phyloP scores from a whole-genome alignment of 2,113 vertebrate species.

The Rissa tridactyla region DNA sequence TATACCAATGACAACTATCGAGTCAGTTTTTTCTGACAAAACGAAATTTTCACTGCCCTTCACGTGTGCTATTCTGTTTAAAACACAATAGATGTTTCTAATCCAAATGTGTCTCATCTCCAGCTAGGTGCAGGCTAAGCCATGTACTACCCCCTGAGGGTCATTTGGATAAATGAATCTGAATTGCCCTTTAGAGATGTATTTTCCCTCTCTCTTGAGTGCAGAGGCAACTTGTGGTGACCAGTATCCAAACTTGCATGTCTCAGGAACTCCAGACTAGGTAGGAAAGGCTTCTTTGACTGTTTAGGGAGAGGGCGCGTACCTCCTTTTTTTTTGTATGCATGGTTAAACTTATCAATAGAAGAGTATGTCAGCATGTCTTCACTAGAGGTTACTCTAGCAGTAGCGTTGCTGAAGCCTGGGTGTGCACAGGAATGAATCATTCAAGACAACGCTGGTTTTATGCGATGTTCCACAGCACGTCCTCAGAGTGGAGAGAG shows the following conservation, averaged over 20 bases:
- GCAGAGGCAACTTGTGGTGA: background rate
- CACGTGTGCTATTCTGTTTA: background rate
- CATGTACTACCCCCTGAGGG: background rate
- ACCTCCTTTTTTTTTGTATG: background rate
- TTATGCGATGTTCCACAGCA: conserved; percentile 28
- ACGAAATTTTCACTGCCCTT: background rate
- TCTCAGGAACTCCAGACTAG: background rate
- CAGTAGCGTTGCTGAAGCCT: conserved; percentile 25
- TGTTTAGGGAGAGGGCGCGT: background rate
- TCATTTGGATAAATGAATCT: background rate
- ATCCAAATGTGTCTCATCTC: background rate
- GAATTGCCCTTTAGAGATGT: background rate
- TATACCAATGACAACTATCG: background rate
- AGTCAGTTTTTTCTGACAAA: background rate
- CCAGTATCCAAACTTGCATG: background rate
- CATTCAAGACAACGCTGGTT: conserved; percentile 29
- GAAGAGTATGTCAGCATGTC: background rate
- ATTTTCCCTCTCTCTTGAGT: background rate
- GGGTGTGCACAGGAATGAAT: conserved; percentile 40
- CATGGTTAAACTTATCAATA: background rate
- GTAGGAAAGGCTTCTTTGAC: background rate
- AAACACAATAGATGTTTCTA: background rate
- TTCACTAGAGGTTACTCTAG: conserved; percentile 52
- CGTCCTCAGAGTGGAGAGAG: conserved; percentile 4
- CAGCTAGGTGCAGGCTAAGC: background rate